A percentile compares a stretch with the other conserved stretches of the same genome.
These are phyloP conservation scores for Aphidius gifuensis DNA, from an alignment of 1,140 invertebrate species.

Conservation along the genomic window DNA sequence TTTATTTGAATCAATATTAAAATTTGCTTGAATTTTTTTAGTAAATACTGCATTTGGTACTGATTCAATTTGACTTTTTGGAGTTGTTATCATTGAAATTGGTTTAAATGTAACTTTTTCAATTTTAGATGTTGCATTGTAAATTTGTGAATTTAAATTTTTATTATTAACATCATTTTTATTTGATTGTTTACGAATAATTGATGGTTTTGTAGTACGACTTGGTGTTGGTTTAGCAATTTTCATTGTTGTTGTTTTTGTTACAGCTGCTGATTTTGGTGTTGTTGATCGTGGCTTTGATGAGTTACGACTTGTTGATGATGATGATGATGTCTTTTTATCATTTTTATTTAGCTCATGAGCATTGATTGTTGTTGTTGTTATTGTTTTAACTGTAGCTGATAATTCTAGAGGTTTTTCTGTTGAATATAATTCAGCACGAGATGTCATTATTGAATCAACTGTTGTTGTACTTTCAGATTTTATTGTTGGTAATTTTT, in stretches of 20 bases:
- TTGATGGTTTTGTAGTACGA: constrained; percentile 36
- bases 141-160: constrained; percentile 28
- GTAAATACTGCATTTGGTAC: constrained; percentile 42
- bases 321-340: too few species aligned
- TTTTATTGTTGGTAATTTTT: constrained; percentile 18
- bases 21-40: constrained; percentile 46
- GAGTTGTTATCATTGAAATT: constrained; percentile 30
- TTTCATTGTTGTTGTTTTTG: constrained; percentile 47
- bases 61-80: constrained; percentile 31
- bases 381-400: constrained; percentile 18
- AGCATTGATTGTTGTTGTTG: too few species aligned
- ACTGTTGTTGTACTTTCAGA: constrained; percentile 1
- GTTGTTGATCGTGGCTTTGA: constrained; percentile 44
- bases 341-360: too few species aligned
- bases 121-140: constrained; percentile 40
- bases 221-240: constrained; percentile 34
- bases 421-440: too few species aligned
- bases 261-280: constrained; percentile 20
- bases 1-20: constrained; percentile 30
- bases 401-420: too few species aligned
- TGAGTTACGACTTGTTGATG: constrained; percentile 38
- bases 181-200: constrained; percentile 37
- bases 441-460: too few species aligned
- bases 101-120: constrained; percentile 52
- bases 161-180: neutral